Percentiles rank a stretch among this genome's conserved stretches.
Conservation (phyloP, 2,113 vertebrate genomes). For the Ahaetulla prasina region DNA sequence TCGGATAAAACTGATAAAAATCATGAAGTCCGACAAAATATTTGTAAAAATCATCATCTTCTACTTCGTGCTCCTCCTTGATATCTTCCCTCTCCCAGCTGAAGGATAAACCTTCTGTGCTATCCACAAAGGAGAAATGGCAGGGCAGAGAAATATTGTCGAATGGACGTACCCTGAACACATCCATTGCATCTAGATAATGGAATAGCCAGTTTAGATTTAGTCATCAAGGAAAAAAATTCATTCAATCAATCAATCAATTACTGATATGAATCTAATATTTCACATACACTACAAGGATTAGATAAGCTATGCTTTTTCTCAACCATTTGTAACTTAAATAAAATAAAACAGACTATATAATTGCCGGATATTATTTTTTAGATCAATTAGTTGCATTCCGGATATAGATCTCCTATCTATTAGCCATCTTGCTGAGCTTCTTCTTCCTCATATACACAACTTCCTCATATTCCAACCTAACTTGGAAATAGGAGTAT, state of each 20-base stretch:
- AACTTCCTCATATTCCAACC: neutral
- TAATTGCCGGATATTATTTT: neutral
- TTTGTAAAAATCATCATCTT: constrained; percentile 37
- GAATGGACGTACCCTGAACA: constrained; percentile 38
- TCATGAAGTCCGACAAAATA: constrained; percentile 42
- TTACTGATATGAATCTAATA: neutral
- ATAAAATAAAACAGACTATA: neutral
- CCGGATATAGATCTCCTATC: neutral
- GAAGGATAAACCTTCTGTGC: constrained; percentile 48
- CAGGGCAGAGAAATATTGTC: constrained; percentile 51
- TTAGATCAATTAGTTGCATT: neutral
- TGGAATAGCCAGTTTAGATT: neutral
- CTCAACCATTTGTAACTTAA: neutral
- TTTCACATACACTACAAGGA: neutral
- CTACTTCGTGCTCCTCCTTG: constrained; percentile 53
- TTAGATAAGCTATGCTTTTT: neutral
- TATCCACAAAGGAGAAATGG: constrained; percentile 57
- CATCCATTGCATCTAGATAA: neutral
- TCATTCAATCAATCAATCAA: neutral
- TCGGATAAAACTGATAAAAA: constrained; percentile 47
- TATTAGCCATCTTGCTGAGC: neutral
- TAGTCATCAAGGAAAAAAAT: neutral
- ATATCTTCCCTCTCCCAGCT: constrained; percentile 61
- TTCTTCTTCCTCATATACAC: neutral
- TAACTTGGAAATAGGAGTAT: neutral